These are phyloP conservation scores for Leptoclinus maculatus DNA, from an alignment of 2,797 vertebrate genomes.

Conservation along the genomic window DNA sequence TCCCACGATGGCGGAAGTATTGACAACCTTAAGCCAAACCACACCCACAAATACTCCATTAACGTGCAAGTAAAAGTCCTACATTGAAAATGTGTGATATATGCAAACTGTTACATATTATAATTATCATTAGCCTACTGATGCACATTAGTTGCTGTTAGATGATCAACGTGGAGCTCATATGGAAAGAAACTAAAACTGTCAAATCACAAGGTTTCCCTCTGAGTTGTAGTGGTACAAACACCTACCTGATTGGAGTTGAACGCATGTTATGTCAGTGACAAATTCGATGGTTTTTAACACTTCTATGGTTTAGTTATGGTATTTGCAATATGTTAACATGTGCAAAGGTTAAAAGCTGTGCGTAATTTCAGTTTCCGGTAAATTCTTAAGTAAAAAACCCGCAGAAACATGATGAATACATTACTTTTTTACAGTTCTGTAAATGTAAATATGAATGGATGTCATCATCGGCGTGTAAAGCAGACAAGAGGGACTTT, in stretches of 20 bases:
- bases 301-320: neutral
- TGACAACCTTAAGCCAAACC: neutral
- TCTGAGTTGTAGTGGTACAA: no score
- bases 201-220: neutral
- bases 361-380: neutral
- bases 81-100: neutral
- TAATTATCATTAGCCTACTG: neutral
- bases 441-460: no score
- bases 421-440: neutral
- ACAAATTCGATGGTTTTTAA: neutral
- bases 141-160: no score
- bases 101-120: neutral
- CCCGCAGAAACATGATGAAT: neutral
- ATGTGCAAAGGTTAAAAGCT: neutral
- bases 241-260: no score
- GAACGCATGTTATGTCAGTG: neutral
- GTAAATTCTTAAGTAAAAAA: neutral
- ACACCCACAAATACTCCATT: neutral
- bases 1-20: neutral
- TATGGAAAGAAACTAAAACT: neutral
- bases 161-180: neutral
- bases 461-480: neutral
- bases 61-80: neutral
- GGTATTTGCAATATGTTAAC: neutral
- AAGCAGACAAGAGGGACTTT: neutral